Conservation (phyloP, 2,797 vertebrate species). For the Brachyrhaphis roseni region DNA sequence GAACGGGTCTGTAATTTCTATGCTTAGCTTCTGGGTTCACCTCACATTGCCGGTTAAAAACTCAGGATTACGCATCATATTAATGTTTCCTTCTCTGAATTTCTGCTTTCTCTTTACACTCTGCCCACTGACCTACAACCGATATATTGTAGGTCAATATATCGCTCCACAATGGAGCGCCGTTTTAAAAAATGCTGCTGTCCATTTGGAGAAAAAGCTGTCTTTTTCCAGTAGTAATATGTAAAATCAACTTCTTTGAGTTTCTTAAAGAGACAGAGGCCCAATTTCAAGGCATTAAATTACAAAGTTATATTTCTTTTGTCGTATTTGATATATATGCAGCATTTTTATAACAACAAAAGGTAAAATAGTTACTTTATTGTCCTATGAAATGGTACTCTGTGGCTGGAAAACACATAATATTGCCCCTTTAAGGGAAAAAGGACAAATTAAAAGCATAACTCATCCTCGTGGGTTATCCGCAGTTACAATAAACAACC, state of each 20-base stretch:
- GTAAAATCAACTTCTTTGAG: too few relatives aligned
- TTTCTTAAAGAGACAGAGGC: too few relatives aligned
- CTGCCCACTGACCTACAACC: neutral
- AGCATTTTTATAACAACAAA: too few relatives aligned
- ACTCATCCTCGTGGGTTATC: neutral
- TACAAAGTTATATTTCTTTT: too few relatives aligned
- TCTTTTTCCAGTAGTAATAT: too few relatives aligned
- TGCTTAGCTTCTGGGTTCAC: neutral
- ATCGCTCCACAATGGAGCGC: neutral
- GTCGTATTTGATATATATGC: too few relatives aligned
- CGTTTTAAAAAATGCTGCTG: neutral
- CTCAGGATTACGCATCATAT: conserved; percentile 19
- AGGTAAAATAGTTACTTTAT: too few relatives aligned
- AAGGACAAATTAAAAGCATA: neutral
- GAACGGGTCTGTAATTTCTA: neutral
- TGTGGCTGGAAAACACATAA: too few relatives aligned
- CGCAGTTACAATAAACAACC: neutral
- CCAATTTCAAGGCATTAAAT: too few relatives aligned
- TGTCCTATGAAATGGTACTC: too few relatives aligned
- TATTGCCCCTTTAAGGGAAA: too few relatives aligned
- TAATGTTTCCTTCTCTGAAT: conserved; percentile 43
- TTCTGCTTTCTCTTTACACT: conserved; percentile 44
- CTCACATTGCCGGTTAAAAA: conserved; percentile 6
- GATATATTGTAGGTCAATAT: too few relatives aligned
- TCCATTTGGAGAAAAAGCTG: neutral